Base-by-base conservation (phyloP, 2,113 vertebrate species). In the Craseonycteris thonglongyai region DNA sequence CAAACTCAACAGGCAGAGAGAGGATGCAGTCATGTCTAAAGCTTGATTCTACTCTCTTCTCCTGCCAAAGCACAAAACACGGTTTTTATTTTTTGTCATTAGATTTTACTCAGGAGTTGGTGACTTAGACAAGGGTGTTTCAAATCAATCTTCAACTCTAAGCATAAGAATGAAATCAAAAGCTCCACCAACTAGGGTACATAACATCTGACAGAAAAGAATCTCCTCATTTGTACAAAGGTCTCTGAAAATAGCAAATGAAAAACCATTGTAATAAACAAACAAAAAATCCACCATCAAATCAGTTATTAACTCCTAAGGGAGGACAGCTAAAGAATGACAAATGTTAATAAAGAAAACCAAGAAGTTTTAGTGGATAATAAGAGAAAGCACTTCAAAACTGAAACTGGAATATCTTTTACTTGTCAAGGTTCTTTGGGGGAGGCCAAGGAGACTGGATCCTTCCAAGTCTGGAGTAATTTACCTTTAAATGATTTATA, bases 281-380 rank as follows among this genome's bases (percentile, higher is more conserved):
- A 40, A 61, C n/a, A n/a, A 65, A 76, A 51, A 82, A 33, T 22
- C 14, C 49, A 90, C 26, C 15, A 54, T 61, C 42, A 78, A 74
- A 35, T 24, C 61, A 47, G 16, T 90, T 59, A 84, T 69, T 75
- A 81, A 58, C 28, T 65, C 47, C n/a, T 10, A 8, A 68, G 74
- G 69, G 66, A 95, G 26, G 47, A 63, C 4, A 40, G 40, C 24
- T 69, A 76, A 45, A 78, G 38, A 78, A 85, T 22, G 42, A 59
- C 15, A 92, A 74, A 90, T 85, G 61, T 79, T 71, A 88, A 79
- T 56, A 26, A 94, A 71, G 65, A 71, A 81, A 96, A 93, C 89
- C 6, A 54, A 63, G 47, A 72, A 21, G 26, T 59, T 76, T 88
- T 65, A 47, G 47, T 33, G 12, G 15, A 30, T 30, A 74, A 30